Base-by-base conservation (phyloP, 2,888 invertebrate genomes). In the Cerceris ruficornis region DNA sequence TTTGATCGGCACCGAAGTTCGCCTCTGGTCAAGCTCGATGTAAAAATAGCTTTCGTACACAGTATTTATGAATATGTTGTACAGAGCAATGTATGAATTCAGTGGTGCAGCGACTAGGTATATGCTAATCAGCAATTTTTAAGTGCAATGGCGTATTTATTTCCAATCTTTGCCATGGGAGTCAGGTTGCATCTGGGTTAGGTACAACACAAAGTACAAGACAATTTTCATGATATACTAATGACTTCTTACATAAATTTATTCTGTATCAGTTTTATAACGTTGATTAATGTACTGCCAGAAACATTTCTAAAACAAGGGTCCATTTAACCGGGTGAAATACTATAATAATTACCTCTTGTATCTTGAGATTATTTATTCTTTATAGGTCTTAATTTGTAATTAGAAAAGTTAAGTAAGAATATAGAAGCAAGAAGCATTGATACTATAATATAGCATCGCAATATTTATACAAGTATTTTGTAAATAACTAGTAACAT, bases 401-500 rank as follows among this genome's bases (percentile, higher is more conserved):
- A 69, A 39, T 55, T 70, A 67, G 54, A 43, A 75, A 17, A 17
- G 17, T 67, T 71, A 28, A 43, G 74, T 43, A 75, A 7, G 7
- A 41, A 55, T 15, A 7, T 28, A 61, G 15, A 5, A 59, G 58
- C 50, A 50, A 50, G 1, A 55, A 61, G 58, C 65, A 49, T 57
- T 43, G 49, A 69, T 65, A 57, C 43, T n/a, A 70, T 70, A 42
- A n/a, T 13, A 54, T 54, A 17, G 62, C 65, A 70, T 77, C 64
- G 67, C 67, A 76, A 9, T 42, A 65, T 72, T 75, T 66, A 69
- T 75, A 54, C 39, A 52, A 79, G 76, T 80, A 82, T 52, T 80
- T 72, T 84, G 84, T 84, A 84, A 70, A 83, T 84, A 84, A 62
- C 49, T 61, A 67, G 75, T 74, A 64, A 79, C 79, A 75, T 83